Conservation (phyloP, 1,140 invertebrate genomes). For the Temnothorax longispinosus region DNA sequence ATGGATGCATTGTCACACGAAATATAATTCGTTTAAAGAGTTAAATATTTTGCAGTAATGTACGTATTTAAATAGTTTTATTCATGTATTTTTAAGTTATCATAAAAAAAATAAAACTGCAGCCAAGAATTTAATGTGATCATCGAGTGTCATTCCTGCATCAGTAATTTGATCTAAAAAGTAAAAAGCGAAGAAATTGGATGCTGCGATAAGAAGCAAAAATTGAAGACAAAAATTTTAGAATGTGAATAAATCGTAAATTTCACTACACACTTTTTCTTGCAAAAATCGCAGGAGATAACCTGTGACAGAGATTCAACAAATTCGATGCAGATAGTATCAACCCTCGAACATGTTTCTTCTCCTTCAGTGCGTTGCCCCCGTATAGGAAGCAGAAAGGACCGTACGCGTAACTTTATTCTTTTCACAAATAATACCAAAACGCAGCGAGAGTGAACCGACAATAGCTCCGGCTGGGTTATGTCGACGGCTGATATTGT, state of each 20-base stretch:
- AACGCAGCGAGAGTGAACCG: constrained; percentile 11
- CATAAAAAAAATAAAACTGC: background rate
- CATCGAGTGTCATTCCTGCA: background rate
- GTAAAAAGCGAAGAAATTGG: background rate
- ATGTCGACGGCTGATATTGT: constrained; percentile 50
- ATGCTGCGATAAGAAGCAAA: background rate
- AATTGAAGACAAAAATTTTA: background rate
- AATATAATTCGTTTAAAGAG: constrained; percentile 17
- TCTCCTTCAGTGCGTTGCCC: constrained; percentile 1
- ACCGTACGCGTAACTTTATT: constrained; percentile 36
- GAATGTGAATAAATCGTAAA: background rate
- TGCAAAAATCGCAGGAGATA: constrained; percentile 7
- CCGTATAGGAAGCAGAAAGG: background rate
- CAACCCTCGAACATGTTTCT: background rate
- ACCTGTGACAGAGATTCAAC: background rate
- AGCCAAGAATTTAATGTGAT: constrained; percentile 9
- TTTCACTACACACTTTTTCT: background rate
- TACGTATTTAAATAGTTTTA: background rate
- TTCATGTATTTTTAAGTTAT: background rate
- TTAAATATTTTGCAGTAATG: background rate
- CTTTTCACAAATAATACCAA: constrained; percentile 52
- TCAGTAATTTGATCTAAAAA: background rate
- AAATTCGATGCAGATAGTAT: constrained; percentile 12
- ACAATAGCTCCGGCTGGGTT: constrained; percentile 39
- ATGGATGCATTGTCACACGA: background rate